A percentile compares a stretch with the other conserved stretches of the same genome.
These are phyloP conservation scores for Rhogogaster chlorosoma DNA, from an alignment of 2,888 invertebrate genomes.

Conservation along the genomic window DNA sequence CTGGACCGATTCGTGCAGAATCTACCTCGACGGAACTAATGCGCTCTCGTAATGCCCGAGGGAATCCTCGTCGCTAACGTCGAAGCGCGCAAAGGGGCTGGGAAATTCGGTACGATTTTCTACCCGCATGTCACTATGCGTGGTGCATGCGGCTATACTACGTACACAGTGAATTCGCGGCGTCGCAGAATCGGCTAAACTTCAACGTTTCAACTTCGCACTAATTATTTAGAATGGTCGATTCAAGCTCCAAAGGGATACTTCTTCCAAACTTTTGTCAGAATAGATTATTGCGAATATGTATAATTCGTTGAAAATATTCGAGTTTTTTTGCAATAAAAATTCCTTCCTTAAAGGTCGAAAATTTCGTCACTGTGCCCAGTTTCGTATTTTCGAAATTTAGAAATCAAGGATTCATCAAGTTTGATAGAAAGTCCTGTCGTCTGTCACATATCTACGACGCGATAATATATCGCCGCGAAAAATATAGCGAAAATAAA, in stretches of 20 bases:
- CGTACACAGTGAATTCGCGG: neutral
- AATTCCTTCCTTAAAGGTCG: neutral
- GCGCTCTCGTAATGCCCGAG: conserved; percentile 21
- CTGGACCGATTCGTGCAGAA: neutral
- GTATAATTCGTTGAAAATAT: too few species aligned
- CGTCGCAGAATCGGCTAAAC: neutral
- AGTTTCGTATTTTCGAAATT: neutral
- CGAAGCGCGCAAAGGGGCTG: conserved; percentile 3
- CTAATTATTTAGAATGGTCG: conserved; percentile 19
- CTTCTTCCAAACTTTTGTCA: neutral
- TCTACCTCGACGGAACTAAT: conserved; percentile 27
- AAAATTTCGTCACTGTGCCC: too few species aligned
- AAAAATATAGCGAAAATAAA: neutral
- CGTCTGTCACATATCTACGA: neutral
- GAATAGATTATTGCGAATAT: neutral
- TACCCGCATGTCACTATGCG: conserved; percentile 20
- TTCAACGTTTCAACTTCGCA: neutral
- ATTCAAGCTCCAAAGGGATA: neutral
- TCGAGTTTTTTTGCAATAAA: neutral
- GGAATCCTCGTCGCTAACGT: conserved; percentile 29
- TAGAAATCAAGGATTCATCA: neutral
- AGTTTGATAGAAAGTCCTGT: neutral
- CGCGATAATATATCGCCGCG: neutral
- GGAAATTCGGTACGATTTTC: conserved; percentile 32
- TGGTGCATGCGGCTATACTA: neutral